Conservation (phyloP, 2,113 vertebrate species). For the rabbit (Oryctolagus cuniculus) region mOryCun1.1 NC_091433.1:130437501-130438000, state of each 20-base stretch:
- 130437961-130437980: constrained; percentile 58
- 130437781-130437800: constrained; percentile 82
- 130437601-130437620: constrained; percentile 68
- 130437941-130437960: constrained; percentile 81
- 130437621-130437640: not conserved
- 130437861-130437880: constrained; percentile 85
- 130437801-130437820: constrained; percentile 77
- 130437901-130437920: constrained; percentile 78
- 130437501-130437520: constrained; percentile 72
- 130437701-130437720: constrained; percentile 77
- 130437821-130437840: constrained; percentile 48
- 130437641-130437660: not conserved
- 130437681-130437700: constrained; percentile 39
- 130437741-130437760: constrained; percentile 83
- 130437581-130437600: constrained; percentile 53
- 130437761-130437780: constrained; percentile 81
- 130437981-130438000: not conserved
- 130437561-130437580: constrained; percentile 74
- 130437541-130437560: constrained; percentile 73
- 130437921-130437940: constrained; percentile 79
- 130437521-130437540: constrained; percentile 67
- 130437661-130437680: not conserved
- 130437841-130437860: constrained; percentile 73
- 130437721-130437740: constrained; percentile 84
- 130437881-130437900: constrained; percentile 82